phyloP scores from a whole-genome alignment of 2,797 vertebrate genomes.

The Decapterus maruadsi region DNA sequence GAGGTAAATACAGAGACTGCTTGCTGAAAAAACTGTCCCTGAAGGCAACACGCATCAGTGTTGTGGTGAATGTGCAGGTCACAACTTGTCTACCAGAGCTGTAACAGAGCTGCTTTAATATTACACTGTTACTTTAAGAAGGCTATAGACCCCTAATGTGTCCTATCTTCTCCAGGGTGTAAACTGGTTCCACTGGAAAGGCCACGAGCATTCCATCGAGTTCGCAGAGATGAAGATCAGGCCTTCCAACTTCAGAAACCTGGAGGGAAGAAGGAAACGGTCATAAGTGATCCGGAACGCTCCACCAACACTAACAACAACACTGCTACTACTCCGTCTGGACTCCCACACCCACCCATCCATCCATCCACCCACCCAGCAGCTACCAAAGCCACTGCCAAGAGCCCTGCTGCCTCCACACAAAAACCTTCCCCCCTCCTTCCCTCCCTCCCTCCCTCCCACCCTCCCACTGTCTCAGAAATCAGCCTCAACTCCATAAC shows the following conservation, averaged over 20 bases:
- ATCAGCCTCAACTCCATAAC: constrained; percentile 36
- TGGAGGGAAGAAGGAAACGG: constrained; percentile 94
- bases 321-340: constrained; percentile 57
- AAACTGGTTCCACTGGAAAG: constrained; percentile 99
- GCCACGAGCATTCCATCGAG: constrained; percentile 95
- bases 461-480: constrained; percentile 16
- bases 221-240: constrained; percentile 98
- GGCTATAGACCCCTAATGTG: neutral
- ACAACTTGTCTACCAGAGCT: no score
- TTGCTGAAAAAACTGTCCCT: no score
- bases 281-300: constrained; percentile 81
- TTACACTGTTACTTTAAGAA: neutral
- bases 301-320: constrained; percentile 32
- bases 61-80: no score
- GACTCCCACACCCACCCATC: constrained; percentile 55
- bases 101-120: neutral
- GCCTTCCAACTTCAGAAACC: constrained; percentile 94
- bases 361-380: constrained; percentile 63
- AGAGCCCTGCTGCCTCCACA: constrained; percentile 65
- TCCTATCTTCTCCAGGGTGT: constrained; percentile 85
- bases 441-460: neutral
- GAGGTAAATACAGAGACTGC: no score
- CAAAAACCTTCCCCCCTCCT: constrained; percentile 21
- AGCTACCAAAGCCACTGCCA: constrained; percentile 86
- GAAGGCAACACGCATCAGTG: no score